Conservation (phyloP, 2,113 vertebrate genomes). For the Drymodes brunneopygia region DNA sequence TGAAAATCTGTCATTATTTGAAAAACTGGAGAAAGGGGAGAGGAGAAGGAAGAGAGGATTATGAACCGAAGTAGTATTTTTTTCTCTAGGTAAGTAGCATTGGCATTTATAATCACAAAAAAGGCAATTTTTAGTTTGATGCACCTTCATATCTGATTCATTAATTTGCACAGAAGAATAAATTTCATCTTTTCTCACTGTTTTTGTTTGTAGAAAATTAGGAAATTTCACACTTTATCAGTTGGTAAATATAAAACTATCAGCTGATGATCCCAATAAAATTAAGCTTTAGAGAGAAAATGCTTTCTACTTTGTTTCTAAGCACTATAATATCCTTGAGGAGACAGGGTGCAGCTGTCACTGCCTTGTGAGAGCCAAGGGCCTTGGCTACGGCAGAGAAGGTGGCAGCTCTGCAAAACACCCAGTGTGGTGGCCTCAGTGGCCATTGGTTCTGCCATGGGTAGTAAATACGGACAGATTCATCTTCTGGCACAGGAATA, state of each 20-base stretch:
- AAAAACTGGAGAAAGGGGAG: neutral
- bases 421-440: neutral
- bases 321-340: neutral
- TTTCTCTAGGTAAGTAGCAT: neutral
- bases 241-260: neutral
- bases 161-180: neutral
- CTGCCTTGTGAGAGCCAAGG: neutral
- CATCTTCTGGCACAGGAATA: neutral
- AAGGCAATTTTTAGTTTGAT: slow-evolving; percentile 3
- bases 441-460: neutral
- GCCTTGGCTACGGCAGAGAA: fast-evolving
- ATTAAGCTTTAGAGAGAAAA: neutral
- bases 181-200: neutral
- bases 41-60: neutral
- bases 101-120: slow-evolving; percentile 10
- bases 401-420: neutral
- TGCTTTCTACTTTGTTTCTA: neutral
- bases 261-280: neutral
- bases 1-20: neutral
- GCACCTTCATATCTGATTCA: neutral
- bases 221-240: neutral
- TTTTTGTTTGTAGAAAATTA: neutral
- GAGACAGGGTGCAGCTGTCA: neutral
- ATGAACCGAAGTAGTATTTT: neutral
- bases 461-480: neutral